Base-by-base conservation (phyloP, 1,140 invertebrate genomes). In the Agrilus planipennis region DNA sequence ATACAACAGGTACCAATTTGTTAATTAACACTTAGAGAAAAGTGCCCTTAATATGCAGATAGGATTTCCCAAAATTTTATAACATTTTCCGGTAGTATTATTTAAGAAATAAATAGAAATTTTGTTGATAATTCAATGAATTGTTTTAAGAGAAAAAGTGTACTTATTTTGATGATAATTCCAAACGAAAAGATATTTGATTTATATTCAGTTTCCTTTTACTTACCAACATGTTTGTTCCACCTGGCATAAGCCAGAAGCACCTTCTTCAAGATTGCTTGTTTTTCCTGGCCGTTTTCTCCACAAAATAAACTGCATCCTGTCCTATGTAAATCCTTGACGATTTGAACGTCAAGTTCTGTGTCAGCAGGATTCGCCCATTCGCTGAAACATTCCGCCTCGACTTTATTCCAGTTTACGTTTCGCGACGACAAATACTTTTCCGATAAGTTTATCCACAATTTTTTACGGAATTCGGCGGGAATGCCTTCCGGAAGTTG, bases 261-360 rank as follows among this genome's bases (percentile, higher is more conserved):
- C 1, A 97, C 91, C 34, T 88, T 75, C 54, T 94, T 92, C 11
- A 97, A 65, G 47, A 93, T 77, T 0, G 86, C 89, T 57, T 95
- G 88, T 63, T 97, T 95, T 53, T 91, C 82, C 41, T 89, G 79
- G 17, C 86, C 89, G 27, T 86, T 89, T 28, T 85, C 77, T 1
- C 87, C 87, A 53, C 88, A 92, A 58, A 95, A 95, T 32, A 92
- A 68, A 58, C 86, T 91, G 57, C 91, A 96, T 14, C 92, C 92
- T 0, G 93, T 97, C 38, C 93, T 75, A 64, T 96, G 92, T 15
- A 97, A 67, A 64, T 96, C 93, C 75, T 96, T 96, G 10, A 96
- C 87, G 46, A 97, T 97, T 70, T 97, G 92, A 54, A 90, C 81
- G 22, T 89, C 90, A n/a, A 97, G 76, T 62, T 93, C 88, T 42